Base-by-base conservation (phyloP, 2,113 vertebrate genomes). In the Notiomystis cincta region DNA sequence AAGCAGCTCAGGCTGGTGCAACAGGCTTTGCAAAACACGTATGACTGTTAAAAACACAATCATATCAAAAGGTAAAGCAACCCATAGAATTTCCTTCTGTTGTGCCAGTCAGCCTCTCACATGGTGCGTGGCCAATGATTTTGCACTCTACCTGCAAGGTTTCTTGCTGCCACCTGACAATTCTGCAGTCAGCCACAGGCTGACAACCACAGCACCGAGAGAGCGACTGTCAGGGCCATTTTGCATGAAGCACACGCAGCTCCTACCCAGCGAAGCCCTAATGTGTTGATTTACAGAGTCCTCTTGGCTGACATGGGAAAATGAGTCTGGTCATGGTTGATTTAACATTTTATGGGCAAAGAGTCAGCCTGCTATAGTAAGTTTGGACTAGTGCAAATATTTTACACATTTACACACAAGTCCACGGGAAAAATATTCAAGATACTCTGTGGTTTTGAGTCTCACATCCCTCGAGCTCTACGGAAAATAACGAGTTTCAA, bases 251-350 rank as follows among this genome's bases (percentile, higher is more conserved):
- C 35, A 93, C 93, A 89, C 69, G 47, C 89, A 92, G 95, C 94
- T 95, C 86, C 67, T 90, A 76, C 64, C 82, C 92, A 86, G 88
- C 14, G 30, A 85, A 95, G 88, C 95, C 92, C 86, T 97, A 96
- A 96, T 95, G 92, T 89, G 90, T 95, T 96, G 96, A 95, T 96
- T 96, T 97, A 95, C 90, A 92, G 92, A 94, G 92, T 95, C 88
- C 82, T 93, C 93, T 82, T 90, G 90, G 92, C 95, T 96, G 96
- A 94, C 93, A 96, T 81, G 96, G 95, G 96, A 96, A 95, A 94
- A 95, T 93, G 92, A 97, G 93, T 45, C 82, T 81, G 85, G 95
- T 96, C 96, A 96, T 60, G 92, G 90, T 94, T 97, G 96, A 93
- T 96, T 96, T 95, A 96, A 95, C 96, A 90, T 95, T 93, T 94